A percentile compares a stretch with the other conserved stretches of the same genome.
Conservation (phyloP, 1,140 invertebrate species). For the Bombus sibiricus region DNA sequence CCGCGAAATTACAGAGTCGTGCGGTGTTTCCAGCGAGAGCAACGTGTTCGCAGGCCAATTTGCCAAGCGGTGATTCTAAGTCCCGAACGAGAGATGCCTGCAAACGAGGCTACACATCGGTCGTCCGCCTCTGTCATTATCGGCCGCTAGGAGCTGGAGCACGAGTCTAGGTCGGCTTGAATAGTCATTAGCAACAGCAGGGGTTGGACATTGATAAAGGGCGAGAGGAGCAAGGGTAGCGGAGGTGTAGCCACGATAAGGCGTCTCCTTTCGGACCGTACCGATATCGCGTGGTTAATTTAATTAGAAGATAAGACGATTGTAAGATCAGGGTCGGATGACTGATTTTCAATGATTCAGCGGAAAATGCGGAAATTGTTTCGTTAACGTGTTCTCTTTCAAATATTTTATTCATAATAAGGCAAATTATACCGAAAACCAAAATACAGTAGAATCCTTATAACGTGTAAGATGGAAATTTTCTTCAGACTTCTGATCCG, state of each 20-base stretch:
- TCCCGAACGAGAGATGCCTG: slow-evolving; percentile 30
- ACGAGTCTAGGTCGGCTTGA: not conserved
- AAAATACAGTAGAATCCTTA: too few species aligned
- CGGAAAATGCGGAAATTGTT: not conserved
- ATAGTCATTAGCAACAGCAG: slow-evolving; percentile 25
- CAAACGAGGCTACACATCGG: slow-evolving; percentile 41
- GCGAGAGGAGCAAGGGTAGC: not conserved
- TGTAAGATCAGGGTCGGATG: not conserved
- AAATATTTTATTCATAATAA: too few species aligned
- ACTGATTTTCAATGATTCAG: not conserved
- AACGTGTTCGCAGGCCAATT: slow-evolving; percentile 48
- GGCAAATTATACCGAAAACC: too few species aligned
- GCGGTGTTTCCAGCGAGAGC: not conserved
- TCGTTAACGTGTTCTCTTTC: too few species aligned
- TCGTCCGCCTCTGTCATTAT: slow-evolving; percentile 30
- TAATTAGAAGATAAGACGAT: not conserved
- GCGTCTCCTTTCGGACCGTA: not conserved
- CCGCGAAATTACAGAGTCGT: slow-evolving; percentile 40
- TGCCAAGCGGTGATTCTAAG: slow-evolving; percentile 52
- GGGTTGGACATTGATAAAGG: slow-evolving; percentile 13
- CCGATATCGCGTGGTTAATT: not conserved
- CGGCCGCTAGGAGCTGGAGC: slow-evolving; percentile 15
- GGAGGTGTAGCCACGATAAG: not conserved
- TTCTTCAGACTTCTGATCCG: too few species aligned
- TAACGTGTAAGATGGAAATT: too few species aligned